Evolutionary conservation across 2,113 vertebrate genomes (phyloP), one percentile per base, ranked within the genome.

Genomic region (Nyctibius bracteatus): DNA sequence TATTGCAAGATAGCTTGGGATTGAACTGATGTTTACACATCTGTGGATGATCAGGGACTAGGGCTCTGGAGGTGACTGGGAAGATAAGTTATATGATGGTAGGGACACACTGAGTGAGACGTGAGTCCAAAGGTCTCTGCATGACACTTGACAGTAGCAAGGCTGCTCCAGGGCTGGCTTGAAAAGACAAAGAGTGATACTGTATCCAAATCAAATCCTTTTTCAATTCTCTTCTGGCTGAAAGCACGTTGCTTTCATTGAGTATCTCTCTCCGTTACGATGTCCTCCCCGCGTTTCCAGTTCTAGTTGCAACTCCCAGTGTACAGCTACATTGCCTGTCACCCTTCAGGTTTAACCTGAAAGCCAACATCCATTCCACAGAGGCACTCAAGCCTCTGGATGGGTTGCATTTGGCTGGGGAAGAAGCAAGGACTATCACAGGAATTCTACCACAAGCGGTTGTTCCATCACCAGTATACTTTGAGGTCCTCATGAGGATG

Each of bases 1-100:
- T 72, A 52, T 63, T 68, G 30, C 15, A 65, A 68, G 90, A 59
- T 35, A 82, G 23, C 8, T 59, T 55, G 52, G 21, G 8, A 67
- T 2, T 54, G 5, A 81, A 51, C 4, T 87, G 27, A 31, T 63
- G 23, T 71, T 85, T 90, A 20, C 0, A 0, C 3, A 5, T 46
- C 12, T 0, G 0, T 61, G 25, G n/a, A n/a, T 73, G 37, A 63
- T 43, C 47, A 74, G 22, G 54, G 47, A 44, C 55, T 54, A 58
- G 7, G 59, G 8, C 9, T 12, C n/a, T 89, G 44, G 30, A 41
- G 27, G 24, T 85, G 33, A 17, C 3, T n/a, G 20, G 17, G 5
- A 81, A 89, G n/a, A 2, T 14, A 30, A 68, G 2, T 46, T 79
- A 21, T 14, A 2, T 74, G 25, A 21, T 58, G 13, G 4, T 12